Percentiles rank a stretch among this genome's conserved stretches.
These are phyloP conservation scores for Eulemur macaco DNA, from an alignment of 2,113 vertebrate genomes.

Conservation along the genomic window DNA sequence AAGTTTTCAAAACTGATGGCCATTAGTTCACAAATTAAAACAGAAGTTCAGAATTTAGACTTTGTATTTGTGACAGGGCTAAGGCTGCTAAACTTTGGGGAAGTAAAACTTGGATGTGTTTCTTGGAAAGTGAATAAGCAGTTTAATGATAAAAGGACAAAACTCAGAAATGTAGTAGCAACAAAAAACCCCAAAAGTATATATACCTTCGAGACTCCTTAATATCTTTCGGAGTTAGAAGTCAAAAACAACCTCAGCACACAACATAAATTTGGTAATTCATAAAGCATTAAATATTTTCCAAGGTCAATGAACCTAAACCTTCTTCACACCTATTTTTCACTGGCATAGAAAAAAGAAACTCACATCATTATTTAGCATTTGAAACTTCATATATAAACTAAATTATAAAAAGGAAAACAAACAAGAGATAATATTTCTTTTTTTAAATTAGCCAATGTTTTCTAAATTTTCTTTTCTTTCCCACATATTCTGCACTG, in stretches of 20 bases:
- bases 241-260: not conserved
- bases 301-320: not conserved
- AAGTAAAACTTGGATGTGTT: not conserved
- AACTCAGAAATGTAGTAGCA: not conserved
- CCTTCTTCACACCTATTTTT: not conserved
- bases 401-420: not conserved
- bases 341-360: not conserved
- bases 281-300: slow-evolving; percentile 23
- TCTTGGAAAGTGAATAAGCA: not conserved
- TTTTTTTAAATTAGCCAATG: not conserved
- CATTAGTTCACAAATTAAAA: not conserved
- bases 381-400: not conserved
- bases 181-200: not conserved
- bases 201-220: not conserved
- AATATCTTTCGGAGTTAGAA: not conserved
- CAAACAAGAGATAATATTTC: not conserved
- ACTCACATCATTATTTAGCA: not conserved
- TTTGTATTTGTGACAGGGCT: not conserved
- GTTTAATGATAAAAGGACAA: not conserved
- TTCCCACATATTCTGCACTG: not conserved
- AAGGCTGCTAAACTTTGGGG: not conserved
- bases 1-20: not conserved
- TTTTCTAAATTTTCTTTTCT: not conserved
- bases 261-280: not conserved
- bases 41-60: not conserved